Conservation (phyloP, 2,888 invertebrate species). For the Pseudoips prasinana region DNA sequence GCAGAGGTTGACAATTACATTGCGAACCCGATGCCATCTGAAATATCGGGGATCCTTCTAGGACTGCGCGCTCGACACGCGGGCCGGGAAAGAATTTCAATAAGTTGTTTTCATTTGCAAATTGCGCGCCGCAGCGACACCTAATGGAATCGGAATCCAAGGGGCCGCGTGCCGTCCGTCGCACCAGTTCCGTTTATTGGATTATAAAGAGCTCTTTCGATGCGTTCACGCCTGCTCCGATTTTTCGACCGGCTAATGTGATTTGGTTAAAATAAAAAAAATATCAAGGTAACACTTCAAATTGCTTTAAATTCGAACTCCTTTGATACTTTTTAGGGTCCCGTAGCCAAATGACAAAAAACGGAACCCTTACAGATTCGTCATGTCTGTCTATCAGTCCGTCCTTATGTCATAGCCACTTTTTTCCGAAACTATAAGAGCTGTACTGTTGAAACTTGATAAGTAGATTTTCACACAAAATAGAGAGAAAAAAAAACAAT, state of each 20-base stretch:
- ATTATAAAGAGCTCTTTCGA: slow-evolving; percentile 55
- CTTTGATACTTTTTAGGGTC: too few species aligned
- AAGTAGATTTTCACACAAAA: too few species aligned
- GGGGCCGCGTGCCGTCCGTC: slow-evolving; percentile 53
- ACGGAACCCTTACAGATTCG: too few species aligned
- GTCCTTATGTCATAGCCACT: too few species aligned
- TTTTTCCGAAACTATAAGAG: too few species aligned
- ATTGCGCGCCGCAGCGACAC: slow-evolving; percentile 75
- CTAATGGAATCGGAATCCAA: slow-evolving; percentile 76
- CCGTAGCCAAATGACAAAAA: too few species aligned
- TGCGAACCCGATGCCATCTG: slow-evolving; percentile 49
- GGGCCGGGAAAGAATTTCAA: slow-evolving; percentile 76
- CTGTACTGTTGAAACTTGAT: too few species aligned
- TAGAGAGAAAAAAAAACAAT: too few species aligned
- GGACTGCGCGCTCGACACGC: slow-evolving; percentile 45
- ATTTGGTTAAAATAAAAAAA: slow-evolving; percentile 17
- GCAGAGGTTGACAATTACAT: slow-evolving; percentile 7
- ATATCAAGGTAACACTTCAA: slow-evolving; percentile 9
- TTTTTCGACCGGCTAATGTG: slow-evolving; percentile 20
- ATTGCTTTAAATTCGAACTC: neutral
- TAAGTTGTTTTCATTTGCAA: slow-evolving; percentile 82
- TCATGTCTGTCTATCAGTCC: too few species aligned
- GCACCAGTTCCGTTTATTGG: slow-evolving; percentile 57
- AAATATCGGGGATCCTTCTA: slow-evolving; percentile 53
- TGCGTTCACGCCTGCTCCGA: slow-evolving; percentile 29